Evolutionary conservation across 2,113 vertebrate genomes (phyloP), one percentile per base, ranked within the genome.

Genomic region (Paradisaea rubra): DNA sequence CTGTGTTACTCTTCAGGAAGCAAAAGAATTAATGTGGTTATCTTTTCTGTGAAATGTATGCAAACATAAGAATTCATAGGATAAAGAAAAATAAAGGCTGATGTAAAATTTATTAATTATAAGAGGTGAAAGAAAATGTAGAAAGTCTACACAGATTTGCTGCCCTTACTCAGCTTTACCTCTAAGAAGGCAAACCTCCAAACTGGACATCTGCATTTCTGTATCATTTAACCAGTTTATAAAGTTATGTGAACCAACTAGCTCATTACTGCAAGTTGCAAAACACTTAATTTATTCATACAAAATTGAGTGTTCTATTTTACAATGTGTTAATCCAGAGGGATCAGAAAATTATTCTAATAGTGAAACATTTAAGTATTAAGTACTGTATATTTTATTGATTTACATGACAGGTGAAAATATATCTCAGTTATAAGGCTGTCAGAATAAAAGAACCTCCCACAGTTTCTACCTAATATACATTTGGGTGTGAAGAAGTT

Each of bases 391-490:
- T 95, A 90, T 94, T 91, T 97, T 97, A 96, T 96, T 97, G 96
- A 97, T 97, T 91, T 97, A 94, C 68, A 85, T 96, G 96, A 96
- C 93, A 96, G 93, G 94, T 92, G 74, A 95, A 96, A 96, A 96
- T 96, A 97, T 89, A 91, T 81, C 81, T 86, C 74, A 94, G 88
- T 95, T 95, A 56, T 82, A 95, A 96, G 86, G 74, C 74, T 96
- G 92, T 90, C 91, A 94, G 93, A 87, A 81, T 31, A 82, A 95
- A 95, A 96, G 92, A 94, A 94, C 91, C 88, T 91, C 93, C 95
- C 92, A 95, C 92, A 95, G 86, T 68, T 94, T 95, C 68, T 95
- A 68, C 15, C 35, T 94, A 95, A 89, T 86, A 86, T 64, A 44
- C 56, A 83, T 88, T 81, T 95, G 35, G 10, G 56, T 64, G 64